Evolutionary conservation across 1,140 invertebrate species (phyloP), one percentile per base, ranked within the genome.

Genomic region (Drosophila santomea): DNA sequence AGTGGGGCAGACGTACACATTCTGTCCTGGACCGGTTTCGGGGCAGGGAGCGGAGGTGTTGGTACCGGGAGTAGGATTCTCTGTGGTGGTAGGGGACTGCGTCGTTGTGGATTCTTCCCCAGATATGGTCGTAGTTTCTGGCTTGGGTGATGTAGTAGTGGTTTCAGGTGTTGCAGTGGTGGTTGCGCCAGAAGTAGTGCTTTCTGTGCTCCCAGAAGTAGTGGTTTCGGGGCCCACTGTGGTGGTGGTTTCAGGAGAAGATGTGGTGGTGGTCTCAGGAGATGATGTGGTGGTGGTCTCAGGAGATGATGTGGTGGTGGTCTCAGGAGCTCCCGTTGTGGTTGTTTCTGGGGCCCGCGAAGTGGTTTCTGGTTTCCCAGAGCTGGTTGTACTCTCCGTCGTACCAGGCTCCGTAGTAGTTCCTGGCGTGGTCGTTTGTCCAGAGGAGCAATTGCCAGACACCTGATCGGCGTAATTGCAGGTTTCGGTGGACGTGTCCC

Each of bases 1-100:
- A 38, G 96, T 96, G 14, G 96, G 96, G 86, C 96, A 97, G 4
- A 96, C 94, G 48, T 96, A 94, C 6, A 94, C 91, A 60, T 95
- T 93, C 93, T 97, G 96, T 61, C 96, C 95, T 6, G 95, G 94
- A 39, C 93, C 93, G 7, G 94, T 93, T 64, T 93, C 71, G 6
- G 94, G 94, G 72, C 94, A 94, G 4, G 91, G 78, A 20, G 64
- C 64, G 50, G 78, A 55, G 12, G 81, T 85, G n/a, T 92, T 92
- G 28, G 11, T 59, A 5, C 45, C 14, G 4, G 72, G 48, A n/a
- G 51, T 15, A 1, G 79, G 54, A 11, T 28, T 76, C 6, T 56
- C 44, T 7, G 74, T 67, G 17, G 63, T 71, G 60, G 74, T 82
- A 45, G 78, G 67, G 2, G 51, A 52, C 12, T 80, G 61, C 11